Evolutionary conservation across 2,113 vertebrate species (phyloP).

Genomic region (Oceanites oceanicus): DNA sequence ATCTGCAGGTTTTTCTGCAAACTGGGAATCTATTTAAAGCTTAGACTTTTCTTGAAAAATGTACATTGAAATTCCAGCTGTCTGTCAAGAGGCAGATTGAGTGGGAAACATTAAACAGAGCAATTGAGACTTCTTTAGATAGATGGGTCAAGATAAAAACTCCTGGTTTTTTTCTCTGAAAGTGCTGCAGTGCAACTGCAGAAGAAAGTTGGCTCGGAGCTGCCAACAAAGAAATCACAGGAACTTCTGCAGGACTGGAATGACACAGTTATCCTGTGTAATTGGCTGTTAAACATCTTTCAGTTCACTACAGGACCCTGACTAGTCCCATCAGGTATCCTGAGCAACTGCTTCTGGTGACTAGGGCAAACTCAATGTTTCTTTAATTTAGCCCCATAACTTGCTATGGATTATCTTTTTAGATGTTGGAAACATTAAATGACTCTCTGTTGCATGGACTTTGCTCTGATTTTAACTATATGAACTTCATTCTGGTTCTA

Average conservation of each 20-base stretch:
- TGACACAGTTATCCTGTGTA: neutral
- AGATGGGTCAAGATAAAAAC: neutral
- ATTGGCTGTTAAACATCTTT: neutral
- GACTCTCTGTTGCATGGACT: neutral
- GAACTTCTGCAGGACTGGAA: neutral
- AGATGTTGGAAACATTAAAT: neutral
- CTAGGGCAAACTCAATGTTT: neutral
- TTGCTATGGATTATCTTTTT: neutral
- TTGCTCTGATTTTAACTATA: neutral
- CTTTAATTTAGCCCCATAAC: neutral
- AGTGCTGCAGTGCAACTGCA: neutral
- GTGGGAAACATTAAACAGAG: neutral
- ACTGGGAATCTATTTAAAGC: neutral
- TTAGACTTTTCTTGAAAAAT: neutral
- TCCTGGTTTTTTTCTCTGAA: neutral
- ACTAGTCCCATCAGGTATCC: neutral
- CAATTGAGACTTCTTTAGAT: neutral
- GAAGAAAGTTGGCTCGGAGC: neutral
- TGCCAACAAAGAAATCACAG: neutral
- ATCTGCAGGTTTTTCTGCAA: neutral
- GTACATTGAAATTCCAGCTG: neutral
- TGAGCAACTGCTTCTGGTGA: neutral
- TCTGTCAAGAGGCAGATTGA: neutral
- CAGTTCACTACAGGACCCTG: neutral
- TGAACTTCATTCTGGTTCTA: neutral